phyloP scores from a whole-genome alignment of 2,888 invertebrate genomes.

The Hypsopygia costalis region DNA sequence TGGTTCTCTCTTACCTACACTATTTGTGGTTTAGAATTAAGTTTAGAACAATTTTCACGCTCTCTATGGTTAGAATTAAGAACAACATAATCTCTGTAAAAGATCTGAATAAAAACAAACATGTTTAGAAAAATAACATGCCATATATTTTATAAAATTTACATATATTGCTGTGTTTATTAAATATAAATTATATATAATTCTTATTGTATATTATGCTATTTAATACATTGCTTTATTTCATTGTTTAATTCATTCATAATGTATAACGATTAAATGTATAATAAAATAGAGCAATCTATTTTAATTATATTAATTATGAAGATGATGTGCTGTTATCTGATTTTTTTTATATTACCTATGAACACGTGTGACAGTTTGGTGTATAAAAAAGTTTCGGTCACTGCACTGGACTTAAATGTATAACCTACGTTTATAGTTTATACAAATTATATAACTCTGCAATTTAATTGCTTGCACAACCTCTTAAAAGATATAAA shows the following conservation, averaged over 20 bases:
- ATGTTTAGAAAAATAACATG: constrained; percentile 72
- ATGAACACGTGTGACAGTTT: constrained; percentile 23
- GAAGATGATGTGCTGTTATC: neutral
- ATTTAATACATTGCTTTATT: constrained; percentile 56
- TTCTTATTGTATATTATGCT: constrained; percentile 19
- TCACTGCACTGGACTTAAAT: constrained; percentile 7
- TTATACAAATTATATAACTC: constrained; percentile 37
- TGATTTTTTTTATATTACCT: constrained; percentile 20
- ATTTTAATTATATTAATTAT: constrained; percentile 29
- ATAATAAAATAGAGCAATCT: constrained; percentile 51
- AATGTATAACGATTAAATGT: constrained; percentile 35
- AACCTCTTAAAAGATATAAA: constrained; percentile 45
- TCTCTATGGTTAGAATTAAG: neutral
- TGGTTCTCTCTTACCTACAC: too few relatives aligned
- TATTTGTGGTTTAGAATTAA: neutral
- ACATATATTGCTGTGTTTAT: constrained; percentile 57
- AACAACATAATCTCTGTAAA: neutral
- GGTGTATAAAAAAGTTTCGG: constrained; percentile 8
- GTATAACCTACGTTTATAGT: constrained; percentile 16
- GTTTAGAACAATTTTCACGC: too few relatives aligned
- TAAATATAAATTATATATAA: constrained; percentile 25
- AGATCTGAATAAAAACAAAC: constrained; percentile 35
- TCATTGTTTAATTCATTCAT: constrained; percentile 44
- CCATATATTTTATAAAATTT: constrained; percentile 75
- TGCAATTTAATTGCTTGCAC: constrained; percentile 72